A percentile compares a stretch with the other conserved stretches of the same genome.
phyloP scores from a whole-genome alignment of 2,113 vertebrate genomes.

The Odontesthes bonariensis region DNA sequence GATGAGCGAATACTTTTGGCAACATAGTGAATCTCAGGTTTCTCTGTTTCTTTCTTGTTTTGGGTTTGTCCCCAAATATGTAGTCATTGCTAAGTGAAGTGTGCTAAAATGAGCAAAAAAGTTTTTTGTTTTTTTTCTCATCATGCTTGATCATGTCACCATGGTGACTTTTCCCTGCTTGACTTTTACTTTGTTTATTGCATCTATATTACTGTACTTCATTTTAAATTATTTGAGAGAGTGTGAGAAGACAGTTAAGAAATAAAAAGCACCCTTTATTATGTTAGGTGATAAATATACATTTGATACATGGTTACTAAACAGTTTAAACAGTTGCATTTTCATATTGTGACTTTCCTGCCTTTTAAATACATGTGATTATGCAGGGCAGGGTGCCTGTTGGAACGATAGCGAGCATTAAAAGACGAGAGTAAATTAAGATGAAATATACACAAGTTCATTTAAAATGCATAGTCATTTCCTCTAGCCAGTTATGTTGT shows the following conservation, averaged over 20 bases:
- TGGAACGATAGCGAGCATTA: neutral
- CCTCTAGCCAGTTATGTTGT: conserved; percentile 3
- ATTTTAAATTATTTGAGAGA: conserved; percentile 8
- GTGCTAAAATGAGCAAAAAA: neutral
- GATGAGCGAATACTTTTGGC: too few species aligned
- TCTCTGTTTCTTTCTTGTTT: too few species aligned
- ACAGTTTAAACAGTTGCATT: too few species aligned
- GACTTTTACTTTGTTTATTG: neutral
- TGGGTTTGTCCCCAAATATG: too few species aligned
- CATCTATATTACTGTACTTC: neutral
- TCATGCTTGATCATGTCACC: neutral
- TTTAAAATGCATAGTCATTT: conserved; percentile 10
- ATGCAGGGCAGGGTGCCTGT: neutral
- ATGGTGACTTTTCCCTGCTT: neutral
- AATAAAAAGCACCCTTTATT: too few species aligned
- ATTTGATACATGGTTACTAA: neutral
- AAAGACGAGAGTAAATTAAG: neutral
- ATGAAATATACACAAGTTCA: conserved; percentile 3
- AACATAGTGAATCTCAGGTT: too few species aligned
- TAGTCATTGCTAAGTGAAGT: too few species aligned
- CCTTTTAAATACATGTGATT: neutral
- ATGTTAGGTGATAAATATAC: neutral
- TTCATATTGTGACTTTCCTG: too few species aligned
- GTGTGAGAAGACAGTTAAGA: neutral
- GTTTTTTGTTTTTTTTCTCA: too few species aligned